Conservation (phyloP, 35 echinoderm and acorn worm species). For the Lytechinus variegatus region DNA sequence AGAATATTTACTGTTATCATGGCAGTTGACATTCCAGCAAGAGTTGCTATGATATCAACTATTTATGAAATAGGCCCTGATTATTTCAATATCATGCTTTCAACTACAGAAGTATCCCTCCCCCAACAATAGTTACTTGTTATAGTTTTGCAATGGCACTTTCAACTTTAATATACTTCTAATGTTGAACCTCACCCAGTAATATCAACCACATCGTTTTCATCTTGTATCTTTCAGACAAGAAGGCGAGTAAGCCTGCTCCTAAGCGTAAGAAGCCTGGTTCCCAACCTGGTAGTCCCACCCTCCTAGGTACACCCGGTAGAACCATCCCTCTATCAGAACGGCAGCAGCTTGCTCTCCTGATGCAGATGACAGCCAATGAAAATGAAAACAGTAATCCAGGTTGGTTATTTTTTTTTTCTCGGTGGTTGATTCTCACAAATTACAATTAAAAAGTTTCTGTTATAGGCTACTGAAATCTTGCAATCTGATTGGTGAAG, state of each 20-base stretch:
- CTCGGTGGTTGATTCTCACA: too few relatives aligned
- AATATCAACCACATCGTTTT: neutral
- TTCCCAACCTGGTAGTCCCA: conserved; percentile 96
- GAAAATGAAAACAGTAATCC: conserved; percentile 63
- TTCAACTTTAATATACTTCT: neutral
- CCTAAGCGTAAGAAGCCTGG: conserved; percentile 90
- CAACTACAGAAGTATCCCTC: too few relatives aligned
- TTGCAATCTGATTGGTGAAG: too few relatives aligned
- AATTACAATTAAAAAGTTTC: too few relatives aligned
- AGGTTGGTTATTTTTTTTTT: conserved; percentile 36
- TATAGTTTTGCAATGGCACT: too few relatives aligned
- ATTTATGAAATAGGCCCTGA: too few relatives aligned
- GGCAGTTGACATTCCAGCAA: too few relatives aligned
- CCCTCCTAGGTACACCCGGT: conserved; percentile 81
- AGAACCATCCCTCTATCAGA: conserved; percentile 92
- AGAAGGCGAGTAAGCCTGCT: conserved; percentile 80
- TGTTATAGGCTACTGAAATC: too few relatives aligned
- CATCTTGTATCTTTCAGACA: conserved; percentile 58
- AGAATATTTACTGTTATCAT: too few relatives aligned
- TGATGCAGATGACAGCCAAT: conserved; percentile 93
- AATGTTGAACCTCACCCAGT: neutral
- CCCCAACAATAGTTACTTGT: too few relatives aligned
- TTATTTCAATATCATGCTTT: too few relatives aligned
- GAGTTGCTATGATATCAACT: too few relatives aligned
- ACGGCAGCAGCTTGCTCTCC: conserved; percentile 88